Evolutionary conservation across 2,888 invertebrate species (phyloP), one percentile per base, ranked within the genome.

Genomic region (Mycogona germanica): DNA sequence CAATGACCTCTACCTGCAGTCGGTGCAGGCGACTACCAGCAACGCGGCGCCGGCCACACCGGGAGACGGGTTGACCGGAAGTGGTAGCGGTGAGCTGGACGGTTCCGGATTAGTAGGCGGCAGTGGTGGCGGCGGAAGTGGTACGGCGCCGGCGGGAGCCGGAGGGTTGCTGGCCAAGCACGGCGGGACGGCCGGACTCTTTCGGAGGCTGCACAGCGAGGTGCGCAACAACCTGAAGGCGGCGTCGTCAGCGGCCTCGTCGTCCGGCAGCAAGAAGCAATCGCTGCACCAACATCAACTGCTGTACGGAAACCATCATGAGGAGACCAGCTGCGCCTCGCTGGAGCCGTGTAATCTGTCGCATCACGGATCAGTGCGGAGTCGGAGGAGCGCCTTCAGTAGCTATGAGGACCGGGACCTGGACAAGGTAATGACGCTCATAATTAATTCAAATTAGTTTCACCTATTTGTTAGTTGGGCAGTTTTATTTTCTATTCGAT

Each of bases 301-400:
- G n/a, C n/a, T n/a, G n/a, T n/a, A n/a, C n/a, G n/a, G n/a, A n/a
- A n/a, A n/a, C n/a, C n/a, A n/a, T n/a, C n/a, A n/a, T n/a, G 53
- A 53, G 17, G 53, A 53, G 25, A 38, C 30, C 25, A 53, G 53
- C 21, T 32, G 23, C 26, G 25, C 50, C 19, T 53, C 53, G 3
- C 9, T 26, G 12, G 53, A 47, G 5, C 47, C 48, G 14, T 40
- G 42, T 4, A 25, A 30, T 14, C 23, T 55, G 6, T 55, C 55
- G 17, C 37, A 55, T 19, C 49, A 55, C 32, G 55, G 55, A 17
- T 55, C 55, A 4, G 42, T 55, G 12, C 30, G 40, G 29, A 55
- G 55, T 30, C 23, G 49, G 7, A 21, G 50, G n/a, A 55, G 55
- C 35, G 35, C 26, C 4, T n/a, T 35, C 17, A 51, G 55, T 23